Evolutionary conservation across 2,888 invertebrate species (phyloP), one percentile per base, ranked within the genome.

Genomic region (Eudasyphora cyanicolor): DNA sequence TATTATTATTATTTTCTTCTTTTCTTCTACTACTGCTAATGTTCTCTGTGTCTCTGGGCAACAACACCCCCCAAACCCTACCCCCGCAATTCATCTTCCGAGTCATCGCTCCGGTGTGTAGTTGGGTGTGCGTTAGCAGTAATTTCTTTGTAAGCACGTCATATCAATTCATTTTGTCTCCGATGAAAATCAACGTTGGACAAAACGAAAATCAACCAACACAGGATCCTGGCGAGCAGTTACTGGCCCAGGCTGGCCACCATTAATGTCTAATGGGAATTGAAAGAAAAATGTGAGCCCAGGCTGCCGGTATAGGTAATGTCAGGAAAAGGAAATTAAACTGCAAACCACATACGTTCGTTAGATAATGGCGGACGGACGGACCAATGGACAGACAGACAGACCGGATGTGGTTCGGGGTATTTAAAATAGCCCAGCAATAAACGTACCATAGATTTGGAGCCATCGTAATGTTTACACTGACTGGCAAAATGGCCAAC

Each of bases 101-200:
- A 14, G 32, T 2, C n/a, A n/a, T n/a, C 5, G 19, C 10, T 64
- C 21, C 21, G 2, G 24, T 54, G 54, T 21, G 54, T 21, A 8
- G 6, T 21, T 24, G 54, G 1, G 54, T 8, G 24, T 24, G 57
- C 14, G 57, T 57, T 27, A 57, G 45, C 54, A 42, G 38, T 73
- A 77, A 78, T 75, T 83, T 75, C 64, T 49, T 64, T 77, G 75
- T 67, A 75, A 45, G 70, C 80, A 83, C 77, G 77, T 83, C 83
- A 80, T 77, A 71, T 75, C 77, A 80, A 83, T 80, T 83, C 77
- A 71, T 80, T 80, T 80, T 60, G 74, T 78, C 70, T 80, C 75
- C 78, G 70, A 71, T 78, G 64, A 42, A 78, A 83, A 78, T 75
- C 80, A 77, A n/a, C n/a, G n/a, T n/a, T 77, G 57, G 57, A 17